Conservation (phyloP, 2,888 invertebrate species). For the Poecilobothrus nobilitatus region DNA sequence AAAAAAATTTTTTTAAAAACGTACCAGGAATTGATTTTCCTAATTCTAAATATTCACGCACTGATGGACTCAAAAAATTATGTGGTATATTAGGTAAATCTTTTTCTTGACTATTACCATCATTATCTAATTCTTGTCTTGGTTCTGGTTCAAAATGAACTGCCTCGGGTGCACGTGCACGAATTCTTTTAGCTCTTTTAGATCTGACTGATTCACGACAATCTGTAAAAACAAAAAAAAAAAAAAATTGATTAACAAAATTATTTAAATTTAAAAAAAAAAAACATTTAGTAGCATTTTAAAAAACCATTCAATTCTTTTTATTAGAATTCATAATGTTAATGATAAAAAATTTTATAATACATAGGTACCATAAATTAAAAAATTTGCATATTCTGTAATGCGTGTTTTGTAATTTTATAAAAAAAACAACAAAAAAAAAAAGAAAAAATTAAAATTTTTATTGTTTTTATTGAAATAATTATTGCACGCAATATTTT, state of each 20-base stretch:
- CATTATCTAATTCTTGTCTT: constrained; percentile 44
- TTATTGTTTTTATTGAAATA: neutral
- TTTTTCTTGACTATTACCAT: constrained; percentile 40
- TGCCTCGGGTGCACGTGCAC: constrained; percentile 51
- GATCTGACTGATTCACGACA: constrained; percentile 52
- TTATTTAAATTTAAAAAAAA: neutral
- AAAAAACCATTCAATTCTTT: too few relatives aligned
- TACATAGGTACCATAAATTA: too few relatives aligned
- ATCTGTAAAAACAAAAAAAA: constrained; percentile 42
- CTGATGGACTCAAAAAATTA: constrained; percentile 74
- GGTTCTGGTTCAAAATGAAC: constrained; percentile 43
- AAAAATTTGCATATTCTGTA: neutral
- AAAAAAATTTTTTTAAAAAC: neutral
- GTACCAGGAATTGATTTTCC: constrained; percentile 84
- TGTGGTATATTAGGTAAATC: constrained; percentile 53
- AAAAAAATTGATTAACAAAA: neutral
- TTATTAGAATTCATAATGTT: too few relatives aligned
- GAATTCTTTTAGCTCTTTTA: constrained; percentile 48
- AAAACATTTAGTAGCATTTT: neutral
- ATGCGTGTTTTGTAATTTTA: neutral
- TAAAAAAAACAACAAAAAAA: neutral
- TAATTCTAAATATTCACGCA: constrained; percentile 74
- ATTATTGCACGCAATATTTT: constrained; percentile 3
- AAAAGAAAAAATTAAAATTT: neutral
- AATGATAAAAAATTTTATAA: too few relatives aligned